A percentile compares a stretch with the other conserved stretches of the same genome.
These are phyloP conservation scores for Propithecus deckenii DNA, from an alignment of 2,797 vertebrate genomes.

Conservation along the genomic window DNA sequence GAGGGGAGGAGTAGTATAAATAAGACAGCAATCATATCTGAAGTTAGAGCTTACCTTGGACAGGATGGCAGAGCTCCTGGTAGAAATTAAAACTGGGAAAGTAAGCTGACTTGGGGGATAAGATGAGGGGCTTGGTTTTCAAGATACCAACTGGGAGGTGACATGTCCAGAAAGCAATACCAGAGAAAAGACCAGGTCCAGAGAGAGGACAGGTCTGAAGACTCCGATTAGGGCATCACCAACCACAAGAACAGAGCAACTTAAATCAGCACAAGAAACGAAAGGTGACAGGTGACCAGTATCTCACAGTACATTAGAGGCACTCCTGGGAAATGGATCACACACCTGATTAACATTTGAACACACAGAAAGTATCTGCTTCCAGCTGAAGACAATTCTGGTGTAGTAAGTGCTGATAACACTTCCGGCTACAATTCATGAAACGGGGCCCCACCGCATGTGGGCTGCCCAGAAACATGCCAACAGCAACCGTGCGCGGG, in stretches of 20 bases:
- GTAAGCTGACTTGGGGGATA: background rate
- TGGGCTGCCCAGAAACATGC: background rate
- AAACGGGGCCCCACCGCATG: too few relatives aligned
- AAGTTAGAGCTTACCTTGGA: background rate
- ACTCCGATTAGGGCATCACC: background rate
- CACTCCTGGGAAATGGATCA: background rate
- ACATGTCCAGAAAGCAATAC: background rate
- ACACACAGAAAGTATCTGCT: background rate
- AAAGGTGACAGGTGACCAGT: background rate
- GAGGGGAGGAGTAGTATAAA: too few relatives aligned
- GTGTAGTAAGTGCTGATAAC: background rate
- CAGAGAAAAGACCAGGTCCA: background rate
- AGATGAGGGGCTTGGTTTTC: background rate
- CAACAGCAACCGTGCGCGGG: fast-evolving
- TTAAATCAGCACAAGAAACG: background rate
- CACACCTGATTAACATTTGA: background rate
- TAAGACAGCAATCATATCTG: background rate
- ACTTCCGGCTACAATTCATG: background rate
- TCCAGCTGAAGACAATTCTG: background rate
- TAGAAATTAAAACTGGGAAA: background rate
- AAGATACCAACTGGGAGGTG: background rate
- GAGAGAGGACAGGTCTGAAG: background rate
- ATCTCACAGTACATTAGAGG: background rate
- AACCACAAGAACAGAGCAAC: background rate
- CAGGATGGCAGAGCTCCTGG: background rate